Conservation (phyloP, 2,113 vertebrate genomes). For the Melanostigma gelatinosum region DNA sequence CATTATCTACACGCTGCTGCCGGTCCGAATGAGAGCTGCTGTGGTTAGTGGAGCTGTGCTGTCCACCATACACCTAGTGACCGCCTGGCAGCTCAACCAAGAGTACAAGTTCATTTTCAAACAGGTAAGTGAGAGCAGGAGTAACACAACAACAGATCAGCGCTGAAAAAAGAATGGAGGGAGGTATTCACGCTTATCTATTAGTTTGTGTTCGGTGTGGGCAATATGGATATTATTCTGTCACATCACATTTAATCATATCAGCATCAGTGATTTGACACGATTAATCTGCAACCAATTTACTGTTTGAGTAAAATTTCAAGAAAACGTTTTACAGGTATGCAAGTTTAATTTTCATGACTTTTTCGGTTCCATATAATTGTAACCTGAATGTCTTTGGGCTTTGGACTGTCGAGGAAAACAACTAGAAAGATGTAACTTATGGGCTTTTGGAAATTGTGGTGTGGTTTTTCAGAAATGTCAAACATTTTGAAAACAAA, state of each 20-base stretch:
- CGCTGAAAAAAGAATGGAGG: not conserved
- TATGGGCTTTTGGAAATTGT: not conserved
- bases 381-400: not conserved
- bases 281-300: not conserved
- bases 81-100: slow-evolving; percentile 89
- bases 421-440: not conserved
- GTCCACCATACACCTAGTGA: slow-evolving; percentile 87
- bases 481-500: not conserved
- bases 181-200: not conserved
- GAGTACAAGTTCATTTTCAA: slow-evolving; percentile 88
- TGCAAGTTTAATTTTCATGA: not conserved
- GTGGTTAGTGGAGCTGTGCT: slow-evolving; percentile 90
- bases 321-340: not conserved
- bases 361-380: not conserved
- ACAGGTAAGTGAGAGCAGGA: slow-evolving; percentile 84
- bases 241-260: not conserved
- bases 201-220: not conserved
- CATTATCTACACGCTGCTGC: slow-evolving; percentile 96
- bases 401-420: not conserved
- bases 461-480: not conserved
- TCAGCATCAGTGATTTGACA: not conserved
- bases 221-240: not conserved
- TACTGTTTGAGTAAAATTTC: not conserved
- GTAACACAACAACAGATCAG: not conserved
- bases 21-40: slow-evolving; percentile 94